Evolutionary conservation across 2,797 vertebrate genomes (phyloP).

Genomic region (Taenioides sp.): DNA sequence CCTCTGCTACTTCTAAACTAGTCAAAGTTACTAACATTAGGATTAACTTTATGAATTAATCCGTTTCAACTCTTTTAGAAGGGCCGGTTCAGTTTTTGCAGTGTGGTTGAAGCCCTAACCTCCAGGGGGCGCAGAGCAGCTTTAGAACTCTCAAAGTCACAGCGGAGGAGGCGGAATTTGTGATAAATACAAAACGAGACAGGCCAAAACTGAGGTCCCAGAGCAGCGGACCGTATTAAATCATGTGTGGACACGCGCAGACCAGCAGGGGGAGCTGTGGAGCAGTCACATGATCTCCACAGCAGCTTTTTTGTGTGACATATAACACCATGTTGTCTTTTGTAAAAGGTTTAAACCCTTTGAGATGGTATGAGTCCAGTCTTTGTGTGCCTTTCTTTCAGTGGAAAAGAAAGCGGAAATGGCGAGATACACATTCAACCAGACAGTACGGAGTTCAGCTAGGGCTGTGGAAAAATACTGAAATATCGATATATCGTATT

Average conservation of each 20-base stretch:
- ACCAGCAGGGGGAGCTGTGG: constrained; percentile 66
- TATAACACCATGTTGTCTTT: not conserved
- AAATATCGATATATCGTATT: too few species aligned
- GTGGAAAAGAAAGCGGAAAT: too few species aligned
- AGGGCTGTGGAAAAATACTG: too few species aligned
- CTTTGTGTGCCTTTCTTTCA: too few species aligned
- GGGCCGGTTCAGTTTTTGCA: constrained; percentile 21
- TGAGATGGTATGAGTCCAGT: not conserved
- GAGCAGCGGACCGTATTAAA: constrained; percentile 52
- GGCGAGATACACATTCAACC: too few species aligned
- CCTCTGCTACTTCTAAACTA: too few species aligned
- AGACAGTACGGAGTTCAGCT: too few species aligned
- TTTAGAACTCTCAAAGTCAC: constrained; percentile 62
- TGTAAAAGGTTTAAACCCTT: not conserved
- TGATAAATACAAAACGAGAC: constrained; percentile 56
- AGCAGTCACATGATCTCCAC: not conserved
- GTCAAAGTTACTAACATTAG: too few species aligned
- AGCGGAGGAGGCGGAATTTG: constrained; percentile 53
- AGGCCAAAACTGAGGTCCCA: constrained; percentile 50
- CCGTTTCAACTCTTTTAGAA: constrained; percentile 28
- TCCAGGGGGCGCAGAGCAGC: constrained; percentile 10
- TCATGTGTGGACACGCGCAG: constrained; percentile 58
- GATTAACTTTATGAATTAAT: too few species aligned
- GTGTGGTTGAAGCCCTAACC: constrained; percentile 27
- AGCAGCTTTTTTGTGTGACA: not conserved